A percentile compares a stretch with the other conserved stretches of the same genome.
These are phyloP conservation scores for Corythoichthys intestinalis DNA, from an alignment of 2,113 vertebrate genomes.

Conservation along the genomic window DNA sequence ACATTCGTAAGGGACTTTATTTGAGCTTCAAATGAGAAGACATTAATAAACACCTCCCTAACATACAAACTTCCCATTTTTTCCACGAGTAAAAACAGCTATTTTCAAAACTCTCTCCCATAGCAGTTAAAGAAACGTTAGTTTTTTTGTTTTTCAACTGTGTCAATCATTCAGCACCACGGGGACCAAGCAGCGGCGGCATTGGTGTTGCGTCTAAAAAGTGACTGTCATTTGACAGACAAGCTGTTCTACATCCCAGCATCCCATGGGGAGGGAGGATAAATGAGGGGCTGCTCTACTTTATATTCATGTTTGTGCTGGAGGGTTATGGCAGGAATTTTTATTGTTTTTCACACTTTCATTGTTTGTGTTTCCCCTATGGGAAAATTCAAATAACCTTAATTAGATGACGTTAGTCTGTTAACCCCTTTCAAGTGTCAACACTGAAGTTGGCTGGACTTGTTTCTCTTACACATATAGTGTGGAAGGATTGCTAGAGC, in stretches of 20 bases:
- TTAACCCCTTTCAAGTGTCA: not conserved
- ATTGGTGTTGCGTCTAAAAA: not conserved
- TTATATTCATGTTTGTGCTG: constrained; percentile 27
- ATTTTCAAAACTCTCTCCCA: not conserved
- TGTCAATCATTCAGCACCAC: not conserved
- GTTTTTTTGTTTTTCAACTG: not conserved
- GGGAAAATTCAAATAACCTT: not conserved
- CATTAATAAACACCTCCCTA: not conserved
- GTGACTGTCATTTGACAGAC: constrained; percentile 2
- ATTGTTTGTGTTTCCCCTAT: not conserved
- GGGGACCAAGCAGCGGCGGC: not conserved
- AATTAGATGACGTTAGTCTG: not conserved
- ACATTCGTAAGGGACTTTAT: no score
- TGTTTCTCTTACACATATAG: no score
- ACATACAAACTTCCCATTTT: not conserved
- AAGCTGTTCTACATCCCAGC: constrained; percentile 25
- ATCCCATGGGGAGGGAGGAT: constrained; percentile 5
- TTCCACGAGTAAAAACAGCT: not conserved
- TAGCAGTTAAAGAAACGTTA: not conserved
- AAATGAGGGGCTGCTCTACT: constrained; percentile 20
- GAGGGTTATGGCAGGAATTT: constrained; percentile 32
- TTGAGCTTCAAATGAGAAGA: no score
- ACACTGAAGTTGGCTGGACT: no score
- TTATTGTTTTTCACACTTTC: not conserved
- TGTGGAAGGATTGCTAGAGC: no score